Evolutionary conservation across 1,140 invertebrate genomes (phyloP).

Genomic region (Myzus persicae): DNA sequence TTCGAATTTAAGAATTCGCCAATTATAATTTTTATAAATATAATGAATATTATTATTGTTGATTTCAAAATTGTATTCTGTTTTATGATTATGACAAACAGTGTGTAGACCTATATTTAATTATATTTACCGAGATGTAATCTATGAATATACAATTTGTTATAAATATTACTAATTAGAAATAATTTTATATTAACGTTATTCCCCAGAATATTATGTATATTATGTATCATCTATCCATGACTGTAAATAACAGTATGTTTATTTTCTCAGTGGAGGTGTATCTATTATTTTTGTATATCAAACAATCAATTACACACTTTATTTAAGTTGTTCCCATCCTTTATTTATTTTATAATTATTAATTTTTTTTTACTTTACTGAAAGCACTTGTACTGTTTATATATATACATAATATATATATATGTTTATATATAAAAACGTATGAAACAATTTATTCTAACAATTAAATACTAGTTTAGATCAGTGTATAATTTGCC

Average conservation of each 20-base stretch:
- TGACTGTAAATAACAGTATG: constrained; percentile 53
- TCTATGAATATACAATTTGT: constrained; percentile 53
- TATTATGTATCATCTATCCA: constrained; percentile 31
- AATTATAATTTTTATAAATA: constrained; percentile 49
- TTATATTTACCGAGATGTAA: constrained; percentile 30
- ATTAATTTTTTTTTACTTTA: constrained; percentile 46
- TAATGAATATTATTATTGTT: constrained; percentile 44
- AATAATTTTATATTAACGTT: constrained; percentile 57
- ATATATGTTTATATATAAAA: constrained; percentile 31
- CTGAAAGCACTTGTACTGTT: constrained; percentile 49
- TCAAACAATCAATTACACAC: constrained; percentile 54
- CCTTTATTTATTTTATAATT: constrained; percentile 54
- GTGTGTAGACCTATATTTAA: constrained; percentile 37
- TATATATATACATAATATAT: not conserved
- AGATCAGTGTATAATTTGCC: constrained; percentile 49
- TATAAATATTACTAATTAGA: constrained; percentile 57
- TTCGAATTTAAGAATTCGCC: constrained; percentile 17
- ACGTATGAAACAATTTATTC: constrained; percentile 24
- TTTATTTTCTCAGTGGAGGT: constrained; percentile 55
- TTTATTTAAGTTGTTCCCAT: constrained; percentile 50
- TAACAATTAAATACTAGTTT: constrained; percentile 40
- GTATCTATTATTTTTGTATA: constrained; percentile 58
- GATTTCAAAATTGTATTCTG: constrained; percentile 40
- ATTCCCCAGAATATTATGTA: constrained; percentile 53
- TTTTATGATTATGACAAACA: not conserved